Evolutionary conservation across 2,888 invertebrate genomes (phyloP), one percentile per base, ranked within the genome.

Genomic region (Drosophila mimetica): DNA sequence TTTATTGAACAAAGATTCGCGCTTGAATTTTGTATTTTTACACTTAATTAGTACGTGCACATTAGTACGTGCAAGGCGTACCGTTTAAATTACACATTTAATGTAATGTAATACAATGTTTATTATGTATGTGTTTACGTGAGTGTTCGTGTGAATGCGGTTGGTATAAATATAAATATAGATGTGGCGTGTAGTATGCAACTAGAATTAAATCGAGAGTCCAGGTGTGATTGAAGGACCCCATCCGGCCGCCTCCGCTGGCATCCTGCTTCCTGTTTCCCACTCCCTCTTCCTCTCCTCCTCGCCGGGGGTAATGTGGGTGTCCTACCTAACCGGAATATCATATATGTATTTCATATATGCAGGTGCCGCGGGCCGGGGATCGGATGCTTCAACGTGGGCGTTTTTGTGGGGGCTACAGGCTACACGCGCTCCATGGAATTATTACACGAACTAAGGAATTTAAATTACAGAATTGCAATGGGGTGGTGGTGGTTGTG

Each of bases 21-120:
- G 53, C 46, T 67, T 63, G 63, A 71, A 72, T 53, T 67, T 76
- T 82, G 78, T 78, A 81, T 77, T 78, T 70, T 74, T 70, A 70
- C 70, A 82, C 66, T 60, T 76, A 71, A 71, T 76, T 76, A 77
- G 76, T 73, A 82, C 83, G 83, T 82, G 83, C 83, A 73, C 70
- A 77, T 64, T 64, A 64, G 63, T 65, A 64, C 61, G 66, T 71
- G 65, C 79, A 28, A 22, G 16, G 25, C 63, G 76, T 79, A 79
- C 82, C 60, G 65, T 57, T 59, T 69, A 71, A 70, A 71, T 70
- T 75, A 72, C 75, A 77, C 64, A 51, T 77, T 69, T 71, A 69
- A 63, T 64, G 60, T 61, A 61, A 70, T 70, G 72, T 75, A 73
- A 61, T 77, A 67, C 78, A 61, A 61, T 74, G 63, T 54, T 70